phyloP scores from a whole-genome alignment of 2,113 vertebrate genomes.

The Narcine bancroftii region DNA sequence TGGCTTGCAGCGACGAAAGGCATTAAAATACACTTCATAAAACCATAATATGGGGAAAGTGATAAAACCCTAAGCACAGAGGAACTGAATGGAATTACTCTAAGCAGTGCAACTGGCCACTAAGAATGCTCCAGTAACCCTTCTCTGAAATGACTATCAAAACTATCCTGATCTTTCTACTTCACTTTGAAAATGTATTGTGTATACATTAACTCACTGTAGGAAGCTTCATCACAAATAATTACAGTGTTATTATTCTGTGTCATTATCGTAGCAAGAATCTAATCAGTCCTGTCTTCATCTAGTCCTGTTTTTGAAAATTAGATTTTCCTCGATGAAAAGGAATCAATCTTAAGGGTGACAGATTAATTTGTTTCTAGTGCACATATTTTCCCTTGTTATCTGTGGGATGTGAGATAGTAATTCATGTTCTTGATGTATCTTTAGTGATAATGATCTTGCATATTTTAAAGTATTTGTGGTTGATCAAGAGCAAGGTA shows the following conservation, averaged over 20 bases:
- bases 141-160: not conserved
- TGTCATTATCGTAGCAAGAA: not conserved
- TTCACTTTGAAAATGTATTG: not conserved
- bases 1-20: not conserved
- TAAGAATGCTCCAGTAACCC: not conserved
- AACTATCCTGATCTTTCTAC: not conserved
- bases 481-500: not conserved
- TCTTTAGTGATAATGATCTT: not conserved
- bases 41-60: not conserved
- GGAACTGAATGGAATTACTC: not conserved
- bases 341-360: not conserved
- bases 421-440: not conserved
- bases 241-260: not conserved
- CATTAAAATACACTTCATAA: not conserved
- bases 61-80: not conserved
- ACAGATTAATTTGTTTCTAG: not conserved
- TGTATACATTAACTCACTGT: not conserved
- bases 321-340: not conserved
- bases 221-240: not conserved
- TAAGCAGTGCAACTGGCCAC: not conserved
- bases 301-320: not conserved
- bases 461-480: not conserved
- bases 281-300: not conserved
- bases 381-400: not conserved
- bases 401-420: not conserved